These are phyloP conservation scores for Nibea albiflora DNA, from an alignment of 2,113 vertebrate genomes.

Conservation along the genomic window DNA sequence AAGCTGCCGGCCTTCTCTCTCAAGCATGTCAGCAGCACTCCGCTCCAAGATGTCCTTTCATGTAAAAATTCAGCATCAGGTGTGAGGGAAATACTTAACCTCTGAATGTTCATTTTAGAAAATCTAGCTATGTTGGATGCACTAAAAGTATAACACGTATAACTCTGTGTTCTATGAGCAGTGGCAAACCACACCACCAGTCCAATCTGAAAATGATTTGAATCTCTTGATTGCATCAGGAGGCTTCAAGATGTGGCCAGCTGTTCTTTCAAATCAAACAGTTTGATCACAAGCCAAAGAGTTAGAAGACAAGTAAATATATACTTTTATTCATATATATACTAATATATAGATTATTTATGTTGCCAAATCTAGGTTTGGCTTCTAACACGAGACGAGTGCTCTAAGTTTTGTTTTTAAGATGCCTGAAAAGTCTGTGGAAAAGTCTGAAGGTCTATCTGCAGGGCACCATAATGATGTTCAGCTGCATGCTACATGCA, in stretches of 20 bases:
- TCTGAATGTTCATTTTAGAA: slow-evolving; percentile 9
- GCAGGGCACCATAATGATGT: not conserved
- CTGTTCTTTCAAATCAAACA: not conserved
- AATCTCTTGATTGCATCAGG: not conserved
- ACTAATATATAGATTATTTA: too few species aligned
- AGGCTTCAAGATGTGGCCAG: not conserved
- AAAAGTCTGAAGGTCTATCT: too few species aligned
- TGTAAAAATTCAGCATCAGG: not conserved
- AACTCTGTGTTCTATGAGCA: too few species aligned
- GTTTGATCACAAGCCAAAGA: not conserved
- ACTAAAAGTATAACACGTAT: not conserved
- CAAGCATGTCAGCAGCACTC: slow-evolving; percentile 26
- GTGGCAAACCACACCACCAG: not conserved
- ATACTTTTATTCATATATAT: not conserved
- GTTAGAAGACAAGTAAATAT: not conserved
- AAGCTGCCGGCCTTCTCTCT: not conserved
- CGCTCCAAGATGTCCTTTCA: slow-evolving; percentile 11
- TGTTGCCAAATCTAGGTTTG: not conserved
- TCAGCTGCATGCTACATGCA: not conserved
- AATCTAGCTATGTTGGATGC: not conserved
- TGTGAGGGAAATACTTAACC: slow-evolving; percentile 7
- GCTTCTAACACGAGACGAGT: not conserved
- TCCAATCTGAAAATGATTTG: not conserved
- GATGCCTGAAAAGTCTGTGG: too few species aligned
- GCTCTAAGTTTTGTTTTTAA: not conserved